phyloP scores from a whole-genome alignment of 2,113 vertebrate genomes.

The Tretioscincus oriximinensis region DNA sequence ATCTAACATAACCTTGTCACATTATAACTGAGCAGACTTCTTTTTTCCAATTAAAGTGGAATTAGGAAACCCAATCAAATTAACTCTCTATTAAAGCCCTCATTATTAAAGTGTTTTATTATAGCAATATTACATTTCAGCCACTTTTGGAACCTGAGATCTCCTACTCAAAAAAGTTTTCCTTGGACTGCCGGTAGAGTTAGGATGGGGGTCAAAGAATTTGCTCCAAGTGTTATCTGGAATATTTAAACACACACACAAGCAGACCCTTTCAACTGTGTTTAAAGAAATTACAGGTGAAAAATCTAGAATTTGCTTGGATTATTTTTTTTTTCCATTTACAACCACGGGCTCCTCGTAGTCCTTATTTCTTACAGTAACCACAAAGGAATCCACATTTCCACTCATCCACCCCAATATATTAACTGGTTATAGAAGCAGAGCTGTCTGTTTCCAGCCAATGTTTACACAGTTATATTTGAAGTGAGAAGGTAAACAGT shows the following conservation, averaged over 20 bases:
- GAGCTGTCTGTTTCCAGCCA: constrained; percentile 62
- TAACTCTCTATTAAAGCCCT: constrained; percentile 83
- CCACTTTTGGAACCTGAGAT: constrained; percentile 71
- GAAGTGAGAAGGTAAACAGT: constrained; percentile 76
- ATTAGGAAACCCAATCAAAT: constrained; percentile 86
- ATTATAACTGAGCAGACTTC: constrained; percentile 75
- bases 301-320: constrained; percentile 32
- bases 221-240: constrained; percentile 51
- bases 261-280: constrained; percentile 45
- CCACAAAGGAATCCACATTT: constrained; percentile 34
- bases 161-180: constrained; percentile 63
- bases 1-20: constrained; percentile 68
- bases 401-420: constrained; percentile 57
- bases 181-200: constrained; percentile 64
- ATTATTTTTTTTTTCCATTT: background rate
- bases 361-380: constrained; percentile 33
- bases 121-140: constrained; percentile 83
- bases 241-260: constrained; percentile 28
- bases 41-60: constrained; percentile 87
- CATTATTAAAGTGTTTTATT: constrained; percentile 83
- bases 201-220: constrained; percentile 58
- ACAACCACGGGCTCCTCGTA: background rate
- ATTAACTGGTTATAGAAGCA: constrained; percentile 59
- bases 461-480: constrained; percentile 77
- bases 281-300: background rate